phyloP scores from a whole-genome alignment of 2,888 invertebrate species.

The Baccha elongata region DNA sequence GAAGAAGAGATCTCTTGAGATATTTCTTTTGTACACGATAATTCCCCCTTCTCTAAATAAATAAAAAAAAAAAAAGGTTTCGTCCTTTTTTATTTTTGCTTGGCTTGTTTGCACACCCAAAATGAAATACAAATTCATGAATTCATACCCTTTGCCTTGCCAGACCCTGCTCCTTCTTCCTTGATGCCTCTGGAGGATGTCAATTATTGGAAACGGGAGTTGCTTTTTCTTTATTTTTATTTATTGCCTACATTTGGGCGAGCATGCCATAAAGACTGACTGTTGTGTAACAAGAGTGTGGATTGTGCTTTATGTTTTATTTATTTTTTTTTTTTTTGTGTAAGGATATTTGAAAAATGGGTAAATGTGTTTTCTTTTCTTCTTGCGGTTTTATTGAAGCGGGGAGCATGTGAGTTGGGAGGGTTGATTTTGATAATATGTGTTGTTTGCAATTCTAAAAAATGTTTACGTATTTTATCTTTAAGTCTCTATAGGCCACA shows the following conservation, averaged over 20 bases:
- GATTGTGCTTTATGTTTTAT: constrained; percentile 30
- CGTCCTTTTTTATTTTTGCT: constrained; percentile 12
- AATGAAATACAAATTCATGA: constrained; percentile 60
- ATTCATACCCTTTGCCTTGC: constrained; percentile 13
- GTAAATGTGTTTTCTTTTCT: constrained; percentile 22
- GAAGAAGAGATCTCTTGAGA: constrained; percentile 37
- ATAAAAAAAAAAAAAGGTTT: background rate
- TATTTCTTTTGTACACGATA: constrained; percentile 32
- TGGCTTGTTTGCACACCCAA: constrained; percentile 50
- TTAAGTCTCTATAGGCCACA: constrained; percentile 3
- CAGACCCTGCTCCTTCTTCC: background rate
- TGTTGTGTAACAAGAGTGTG: constrained; percentile 54
- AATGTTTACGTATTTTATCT: constrained; percentile 22
- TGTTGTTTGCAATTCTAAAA: constrained; percentile 41
- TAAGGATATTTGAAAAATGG: constrained; percentile 11
- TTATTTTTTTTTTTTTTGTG: background rate
- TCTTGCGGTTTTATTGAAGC: constrained; percentile 61
- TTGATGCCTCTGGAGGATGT: constrained; percentile 47
- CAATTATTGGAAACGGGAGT: constrained; percentile 65
- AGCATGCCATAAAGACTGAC: constrained; percentile 40
- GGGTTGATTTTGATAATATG: constrained; percentile 3
- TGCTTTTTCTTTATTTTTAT: constrained; percentile 45
- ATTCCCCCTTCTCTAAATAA: constrained; percentile 7
- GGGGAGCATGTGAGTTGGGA: constrained; percentile 13
- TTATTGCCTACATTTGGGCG: constrained; percentile 69